These are phyloP conservation scores for Myotis planiceps DNA, from an alignment of 2,797 vertebrate species.

Conservation along the genomic window DNA sequence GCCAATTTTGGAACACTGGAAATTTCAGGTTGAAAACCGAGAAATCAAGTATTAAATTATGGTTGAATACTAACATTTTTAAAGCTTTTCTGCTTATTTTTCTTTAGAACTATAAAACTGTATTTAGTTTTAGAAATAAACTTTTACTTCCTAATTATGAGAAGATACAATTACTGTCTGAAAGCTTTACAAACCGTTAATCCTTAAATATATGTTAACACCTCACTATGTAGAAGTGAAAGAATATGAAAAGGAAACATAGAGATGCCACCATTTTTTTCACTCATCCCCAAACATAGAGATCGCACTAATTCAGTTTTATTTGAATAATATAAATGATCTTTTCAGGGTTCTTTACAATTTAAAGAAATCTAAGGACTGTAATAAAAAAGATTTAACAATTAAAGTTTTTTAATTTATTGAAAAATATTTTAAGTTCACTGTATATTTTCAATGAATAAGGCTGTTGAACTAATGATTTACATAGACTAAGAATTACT, in stretches of 20 bases:
- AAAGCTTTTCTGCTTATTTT: not conserved
- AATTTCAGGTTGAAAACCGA: slow-evolving; percentile 18
- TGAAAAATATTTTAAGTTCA: slow-evolving; percentile 54
- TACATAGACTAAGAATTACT: slow-evolving; percentile 43
- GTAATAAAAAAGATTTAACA: slow-evolving; percentile 43
- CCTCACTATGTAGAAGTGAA: not conserved
- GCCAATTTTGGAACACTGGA: not conserved
- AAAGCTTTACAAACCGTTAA: not conserved
- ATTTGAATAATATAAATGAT: not conserved
- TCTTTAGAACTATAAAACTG: not conserved
- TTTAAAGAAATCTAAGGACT: not conserved
- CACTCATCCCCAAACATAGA: not conserved
- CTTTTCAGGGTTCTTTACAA: not conserved
- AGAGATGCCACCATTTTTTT: not conserved
- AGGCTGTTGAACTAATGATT: slow-evolving; percentile 40
- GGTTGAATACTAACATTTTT: not conserved
- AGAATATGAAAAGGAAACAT: not conserved
- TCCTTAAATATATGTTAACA: not conserved
- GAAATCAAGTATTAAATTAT: slow-evolving; percentile 4
- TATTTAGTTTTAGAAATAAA: slow-evolving; percentile 25
- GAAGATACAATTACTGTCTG: not conserved
- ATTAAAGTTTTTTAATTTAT: not conserved
- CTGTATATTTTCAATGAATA: slow-evolving; percentile 72
- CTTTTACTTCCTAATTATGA: not conserved
- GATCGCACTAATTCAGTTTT: not conserved